These are phyloP conservation scores for Procambarus clarkii DNA, from an alignment of 1,140 invertebrate species.

Conservation along the genomic window DNA sequence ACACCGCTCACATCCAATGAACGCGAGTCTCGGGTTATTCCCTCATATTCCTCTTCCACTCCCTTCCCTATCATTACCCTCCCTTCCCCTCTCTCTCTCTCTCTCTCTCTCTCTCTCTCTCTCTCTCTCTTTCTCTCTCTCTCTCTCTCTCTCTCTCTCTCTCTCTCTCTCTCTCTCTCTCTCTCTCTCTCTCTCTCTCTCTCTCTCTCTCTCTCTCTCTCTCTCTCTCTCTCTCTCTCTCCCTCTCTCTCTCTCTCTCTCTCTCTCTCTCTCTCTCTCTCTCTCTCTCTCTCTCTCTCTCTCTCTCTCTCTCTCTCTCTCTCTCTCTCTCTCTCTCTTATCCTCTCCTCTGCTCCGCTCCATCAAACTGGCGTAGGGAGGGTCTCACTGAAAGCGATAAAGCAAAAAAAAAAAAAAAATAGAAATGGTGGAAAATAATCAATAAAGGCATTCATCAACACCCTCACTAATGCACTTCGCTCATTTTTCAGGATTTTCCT, in stretches of 20 bases:
- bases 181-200: slow-evolving; percentile 2
- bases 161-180: slow-evolving; percentile 2
- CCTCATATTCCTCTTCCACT: neutral
- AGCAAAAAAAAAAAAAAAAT: neutral
- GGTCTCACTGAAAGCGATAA: neutral
- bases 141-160: neutral
- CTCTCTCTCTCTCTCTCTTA: neutral
- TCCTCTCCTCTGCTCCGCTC: neutral
- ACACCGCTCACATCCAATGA: no score
- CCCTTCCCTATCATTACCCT: no score
- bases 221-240: neutral
- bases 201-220: neutral
- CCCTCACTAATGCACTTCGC: slow-evolving; percentile 2
- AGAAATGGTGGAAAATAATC: neutral
- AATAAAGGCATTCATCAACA: neutral
- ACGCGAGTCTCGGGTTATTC: no score
- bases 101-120: slow-evolving; percentile 1
- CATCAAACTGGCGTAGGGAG: no score
- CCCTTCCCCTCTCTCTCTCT: neutral
- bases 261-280: slow-evolving; percentile 37
- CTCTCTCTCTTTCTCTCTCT: slow-evolving; percentile 21
- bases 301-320: slow-evolving; percentile 37
- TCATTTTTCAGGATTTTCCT: neutral
- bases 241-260: neutral
- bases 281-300: slow-evolving; percentile 27